Percentiles rank a stretch among this genome's conserved stretches.
phyloP scores from a whole-genome alignment of 2,888 invertebrate species.

The Oscheius sp. region DNA sequence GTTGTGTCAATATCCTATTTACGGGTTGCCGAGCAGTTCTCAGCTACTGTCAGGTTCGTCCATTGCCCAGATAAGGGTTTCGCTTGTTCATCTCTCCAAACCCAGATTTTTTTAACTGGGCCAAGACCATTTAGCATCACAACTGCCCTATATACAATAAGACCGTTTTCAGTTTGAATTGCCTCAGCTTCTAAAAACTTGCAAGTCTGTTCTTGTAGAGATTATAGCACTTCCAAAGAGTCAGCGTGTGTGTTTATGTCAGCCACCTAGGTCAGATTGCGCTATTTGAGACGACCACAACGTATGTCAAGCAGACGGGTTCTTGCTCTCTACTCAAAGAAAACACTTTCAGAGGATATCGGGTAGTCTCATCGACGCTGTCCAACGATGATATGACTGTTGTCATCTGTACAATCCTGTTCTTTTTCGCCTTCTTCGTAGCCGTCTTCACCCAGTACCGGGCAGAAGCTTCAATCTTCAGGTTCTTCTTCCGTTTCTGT shows the following conservation, averaged over 20 bases:
- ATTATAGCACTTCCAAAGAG: too few species aligned
- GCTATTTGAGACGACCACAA: not conserved
- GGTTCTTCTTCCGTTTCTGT: constrained; percentile 60
- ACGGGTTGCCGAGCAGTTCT: constrained; percentile 40
- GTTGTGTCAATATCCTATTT: constrained; percentile 58
- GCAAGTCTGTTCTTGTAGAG: too few species aligned
- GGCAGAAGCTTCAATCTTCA: constrained; percentile 68
- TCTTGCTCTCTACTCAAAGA: constrained; percentile 1
- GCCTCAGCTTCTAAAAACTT: too few species aligned
- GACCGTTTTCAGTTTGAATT: too few species aligned
- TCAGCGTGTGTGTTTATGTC: not conserved
- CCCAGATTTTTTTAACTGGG: too few species aligned
- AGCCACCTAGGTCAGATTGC: not conserved
- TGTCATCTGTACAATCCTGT: constrained; percentile 77
- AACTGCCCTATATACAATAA: too few species aligned
- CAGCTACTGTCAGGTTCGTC: constrained; percentile 30
- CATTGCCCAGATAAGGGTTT: too few species aligned
- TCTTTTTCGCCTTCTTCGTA: constrained; percentile 78
- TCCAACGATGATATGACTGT: constrained; percentile 76
- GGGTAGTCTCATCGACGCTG: constrained; percentile 47
- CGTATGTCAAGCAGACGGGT: not conserved
- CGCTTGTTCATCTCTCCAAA: too few species aligned
- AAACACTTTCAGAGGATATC: constrained; percentile 40
- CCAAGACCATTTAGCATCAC: too few species aligned
- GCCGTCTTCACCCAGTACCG: constrained; percentile 76